Base-by-base conservation (phyloP, 2,888 invertebrate genomes). In the Diarsia brunnea region DNA sequence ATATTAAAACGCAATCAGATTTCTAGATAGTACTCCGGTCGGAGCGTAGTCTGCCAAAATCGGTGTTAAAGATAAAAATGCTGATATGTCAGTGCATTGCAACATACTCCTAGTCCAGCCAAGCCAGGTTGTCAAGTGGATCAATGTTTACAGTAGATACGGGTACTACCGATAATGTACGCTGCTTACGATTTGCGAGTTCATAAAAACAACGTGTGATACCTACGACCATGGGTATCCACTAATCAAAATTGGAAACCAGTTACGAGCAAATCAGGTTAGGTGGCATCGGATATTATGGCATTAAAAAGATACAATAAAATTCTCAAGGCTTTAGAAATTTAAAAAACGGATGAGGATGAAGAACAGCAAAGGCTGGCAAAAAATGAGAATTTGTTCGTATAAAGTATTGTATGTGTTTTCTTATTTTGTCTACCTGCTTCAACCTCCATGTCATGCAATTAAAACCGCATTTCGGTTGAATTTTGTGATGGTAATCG, bases 101-200 rank as follows among this genome's bases (percentile, higher is more conserved):
- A 83, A 88, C 88, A 90, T 75, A 82, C 78, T 81, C 69, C 60
- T 74, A 73, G 68, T 76, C 49, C 45, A 84, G 31, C 27, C 49
- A 85, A 85, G 82, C 69, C 71, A 85, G 86, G 77, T 82, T 78
- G 78, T 89, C 86, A 87, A 90, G 88, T 89, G 88, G 81, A 81
- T 87, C 81, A 81, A 84, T 80, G 81, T 88, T 84, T 87, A 88
- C 81, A 71, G 78, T 80, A 88, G 87, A 85, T 86, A 87, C 76
- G 84, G 78, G 81, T 84, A 86, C 84, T 84, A 78, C 85, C 89
- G 89, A 89, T 91, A 91, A 88, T 90, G 88, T 89, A 90, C 86
- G 89, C 89, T 90, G 87, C 84, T 89, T 90, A 91, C 89, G 88
- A 89, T 91, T 90, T 88, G 86, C 88, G 89, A 87, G 84, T 78